phyloP scores from a whole-genome alignment of 2,888 invertebrate species.

The Ryuthela nishihirai region DNA sequence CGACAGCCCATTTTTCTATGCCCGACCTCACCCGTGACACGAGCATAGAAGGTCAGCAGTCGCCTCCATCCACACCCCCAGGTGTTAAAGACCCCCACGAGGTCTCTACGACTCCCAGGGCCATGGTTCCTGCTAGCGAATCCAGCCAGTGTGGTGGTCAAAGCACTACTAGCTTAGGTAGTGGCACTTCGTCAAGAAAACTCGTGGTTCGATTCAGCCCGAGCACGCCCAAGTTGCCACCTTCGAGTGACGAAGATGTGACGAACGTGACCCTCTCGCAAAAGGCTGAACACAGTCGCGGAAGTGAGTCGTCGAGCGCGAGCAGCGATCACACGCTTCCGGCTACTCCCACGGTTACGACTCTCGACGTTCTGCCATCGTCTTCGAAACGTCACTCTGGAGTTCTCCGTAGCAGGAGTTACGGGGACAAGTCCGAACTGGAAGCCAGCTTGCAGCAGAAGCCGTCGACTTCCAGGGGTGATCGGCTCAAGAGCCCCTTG shows the following conservation, averaged over 20 bases:
- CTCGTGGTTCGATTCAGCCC: constrained; percentile 44
- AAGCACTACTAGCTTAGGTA: background rate
- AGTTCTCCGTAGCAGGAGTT: constrained; percentile 42
- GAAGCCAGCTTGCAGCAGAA: constrained; percentile 38
- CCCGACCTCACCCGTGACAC: constrained; percentile 49
- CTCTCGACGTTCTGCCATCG: background rate
- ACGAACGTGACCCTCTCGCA: constrained; percentile 8
- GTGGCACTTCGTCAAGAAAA: constrained; percentile 45
- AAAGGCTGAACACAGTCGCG: constrained; percentile 17
- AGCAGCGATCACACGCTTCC: constrained; percentile 19
- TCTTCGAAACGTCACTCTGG: constrained; percentile 14
- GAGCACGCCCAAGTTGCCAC: constrained; percentile 20
- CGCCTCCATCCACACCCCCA: constrained; percentile 23
- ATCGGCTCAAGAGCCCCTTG: constrained; percentile 45
- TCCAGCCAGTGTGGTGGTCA: background rate
- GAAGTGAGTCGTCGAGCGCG: constrained; percentile 14
- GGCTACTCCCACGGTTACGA: background rate
- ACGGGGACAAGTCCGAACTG: constrained; percentile 40
- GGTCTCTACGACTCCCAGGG: background rate
- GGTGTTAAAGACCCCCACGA: constrained; percentile 5
- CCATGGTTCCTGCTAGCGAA: background rate
- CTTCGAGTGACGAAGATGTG: constrained; percentile 21
- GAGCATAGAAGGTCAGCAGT: constrained; percentile 7
- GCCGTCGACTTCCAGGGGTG: constrained; percentile 50
- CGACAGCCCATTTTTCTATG: constrained; percentile 50